phyloP scores from a whole-genome alignment of 2,113 vertebrate species.

The Neotoma lepida region DNA sequence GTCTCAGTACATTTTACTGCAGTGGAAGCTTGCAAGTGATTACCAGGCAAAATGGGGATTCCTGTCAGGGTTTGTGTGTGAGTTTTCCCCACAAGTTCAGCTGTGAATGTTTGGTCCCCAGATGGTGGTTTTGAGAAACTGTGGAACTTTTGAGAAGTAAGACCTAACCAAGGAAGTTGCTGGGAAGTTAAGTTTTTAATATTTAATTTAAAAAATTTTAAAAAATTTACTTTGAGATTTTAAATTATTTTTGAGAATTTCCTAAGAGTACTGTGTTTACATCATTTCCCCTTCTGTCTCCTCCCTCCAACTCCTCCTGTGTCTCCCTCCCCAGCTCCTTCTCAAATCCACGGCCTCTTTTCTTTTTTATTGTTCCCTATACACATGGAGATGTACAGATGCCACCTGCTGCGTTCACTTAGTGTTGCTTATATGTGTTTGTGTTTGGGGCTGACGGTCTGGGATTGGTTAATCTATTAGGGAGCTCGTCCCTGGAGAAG shows the following conservation, averaged over 20 bases:
- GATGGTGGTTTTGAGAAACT: not conserved
- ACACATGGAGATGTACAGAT: not conserved
- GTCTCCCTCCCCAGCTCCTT: not conserved
- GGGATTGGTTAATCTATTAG: not conserved
- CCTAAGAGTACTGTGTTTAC: not conserved
- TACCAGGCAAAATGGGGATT: not conserved
- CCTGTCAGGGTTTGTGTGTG: not conserved
- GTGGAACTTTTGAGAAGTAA: not conserved
- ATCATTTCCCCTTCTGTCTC: not conserved
- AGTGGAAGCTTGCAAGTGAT: not conserved
- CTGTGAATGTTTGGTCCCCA: not conserved
- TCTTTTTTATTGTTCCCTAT: not conserved
- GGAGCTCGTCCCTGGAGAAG: not conserved
- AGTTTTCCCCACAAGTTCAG: not conserved
- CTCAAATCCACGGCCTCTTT: not conserved
- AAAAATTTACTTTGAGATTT: not conserved
- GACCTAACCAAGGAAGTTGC: not conserved
- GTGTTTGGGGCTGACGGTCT: not conserved
- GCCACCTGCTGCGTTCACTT: not conserved
- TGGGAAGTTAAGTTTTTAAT: not conserved
- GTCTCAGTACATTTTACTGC: not conserved
- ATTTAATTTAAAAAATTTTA: not conserved
- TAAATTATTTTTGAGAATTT: not conserved
- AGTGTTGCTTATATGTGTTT: not conserved
- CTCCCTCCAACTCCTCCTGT: not conserved